phyloP scores from a whole-genome alignment of 2,113 vertebrate species.

The Elephas maximus region DNA sequence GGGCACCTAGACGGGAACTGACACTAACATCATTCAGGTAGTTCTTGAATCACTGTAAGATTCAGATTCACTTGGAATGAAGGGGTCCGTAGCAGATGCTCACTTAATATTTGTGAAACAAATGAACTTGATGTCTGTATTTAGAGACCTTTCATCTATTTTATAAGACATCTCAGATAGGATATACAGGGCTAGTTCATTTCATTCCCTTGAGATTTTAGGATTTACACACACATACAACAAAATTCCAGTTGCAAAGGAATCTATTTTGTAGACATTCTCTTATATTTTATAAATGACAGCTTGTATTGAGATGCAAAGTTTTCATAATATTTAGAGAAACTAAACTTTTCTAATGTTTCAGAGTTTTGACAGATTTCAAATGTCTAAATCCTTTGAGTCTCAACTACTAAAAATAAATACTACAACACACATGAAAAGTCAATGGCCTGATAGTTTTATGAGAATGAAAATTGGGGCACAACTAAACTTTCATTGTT shows the following conservation, averaged over 20 bases:
- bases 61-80: not conserved
- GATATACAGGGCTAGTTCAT: not conserved
- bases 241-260: not conserved
- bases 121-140: not conserved
- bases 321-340: not conserved
- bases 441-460: not conserved
- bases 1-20: not conserved
- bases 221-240: not conserved
- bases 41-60: not conserved
- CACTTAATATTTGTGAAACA: constrained; percentile 4
- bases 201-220: constrained; percentile 45
- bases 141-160: constrained; percentile 9
- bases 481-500: not conserved
- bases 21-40: not conserved
- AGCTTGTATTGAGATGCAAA: not conserved
- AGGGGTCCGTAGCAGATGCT: not conserved
- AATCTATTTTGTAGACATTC: constrained; percentile 13
- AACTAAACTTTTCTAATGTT: constrained; percentile 33
- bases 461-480: not conserved
- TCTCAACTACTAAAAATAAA: not conserved
- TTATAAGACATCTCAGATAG: constrained; percentile 6
- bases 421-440: not conserved
- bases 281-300: constrained; percentile 28
- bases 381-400: not conserved
- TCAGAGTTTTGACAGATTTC: constrained; percentile 31